Evolutionary conservation across 2,113 vertebrate genomes (phyloP).

Genomic region (Cathartes aura): DNA sequence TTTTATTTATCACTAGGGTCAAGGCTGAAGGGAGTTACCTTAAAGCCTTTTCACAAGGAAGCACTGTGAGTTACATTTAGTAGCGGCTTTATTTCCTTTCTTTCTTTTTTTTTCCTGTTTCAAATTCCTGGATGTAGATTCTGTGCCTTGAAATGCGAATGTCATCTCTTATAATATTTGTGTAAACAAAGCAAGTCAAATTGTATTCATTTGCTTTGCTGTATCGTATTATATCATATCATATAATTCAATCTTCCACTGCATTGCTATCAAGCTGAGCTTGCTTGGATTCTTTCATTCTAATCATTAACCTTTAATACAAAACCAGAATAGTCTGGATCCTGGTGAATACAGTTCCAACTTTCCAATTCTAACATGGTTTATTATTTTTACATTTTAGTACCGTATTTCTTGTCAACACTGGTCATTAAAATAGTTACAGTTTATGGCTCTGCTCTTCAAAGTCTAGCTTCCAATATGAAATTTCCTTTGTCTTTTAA

Average conservation of each 20-base stretch:
- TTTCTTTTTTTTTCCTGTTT: neutral
- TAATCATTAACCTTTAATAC: neutral
- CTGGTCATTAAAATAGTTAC: neutral
- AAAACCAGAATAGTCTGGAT: neutral
- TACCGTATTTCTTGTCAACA: neutral
- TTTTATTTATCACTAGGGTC: neutral
- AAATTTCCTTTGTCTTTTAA: neutral
- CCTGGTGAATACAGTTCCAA: neutral
- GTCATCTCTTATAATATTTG: neutral
- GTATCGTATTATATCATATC: neutral
- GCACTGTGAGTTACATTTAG: neutral
- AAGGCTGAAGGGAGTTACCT: neutral
- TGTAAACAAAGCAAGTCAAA: neutral
- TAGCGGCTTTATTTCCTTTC: neutral
- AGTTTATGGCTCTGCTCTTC: neutral
- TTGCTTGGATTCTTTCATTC: neutral
- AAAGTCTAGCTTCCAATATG: neutral
- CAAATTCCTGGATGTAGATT: neutral
- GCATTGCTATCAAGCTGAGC: neutral
- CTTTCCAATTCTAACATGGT: neutral
- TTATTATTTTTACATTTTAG: neutral
- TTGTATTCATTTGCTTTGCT: neutral
- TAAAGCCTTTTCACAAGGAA: neutral
- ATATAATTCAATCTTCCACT: neutral
- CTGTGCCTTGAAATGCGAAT: neutral